phyloP scores from a whole-genome alignment of 1,140 invertebrate species.

The Neodiprion lecontei region DNA sequence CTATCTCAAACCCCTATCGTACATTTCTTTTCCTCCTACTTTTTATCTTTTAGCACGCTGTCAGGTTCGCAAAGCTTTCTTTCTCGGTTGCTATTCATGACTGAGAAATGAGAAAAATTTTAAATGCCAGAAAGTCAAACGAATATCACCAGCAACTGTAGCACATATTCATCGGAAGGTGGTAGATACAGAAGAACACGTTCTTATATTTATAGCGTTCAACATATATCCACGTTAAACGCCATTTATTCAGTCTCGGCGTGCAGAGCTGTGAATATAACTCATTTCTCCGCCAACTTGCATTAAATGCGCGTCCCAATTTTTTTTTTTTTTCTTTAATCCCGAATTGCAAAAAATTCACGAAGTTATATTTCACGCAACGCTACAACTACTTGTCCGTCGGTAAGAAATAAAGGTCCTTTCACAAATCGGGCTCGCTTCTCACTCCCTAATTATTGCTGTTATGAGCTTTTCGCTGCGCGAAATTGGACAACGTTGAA shows the following conservation, averaged over 20 bases:
- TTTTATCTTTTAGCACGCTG: neutral
- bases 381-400: neutral
- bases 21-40: neutral
- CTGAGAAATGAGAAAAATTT: constrained; percentile 1
- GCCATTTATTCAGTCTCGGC: neutral
- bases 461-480: neutral
- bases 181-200: neutral
- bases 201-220: neutral
- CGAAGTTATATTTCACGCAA: neutral
- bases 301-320: neutral
- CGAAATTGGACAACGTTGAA: neutral
- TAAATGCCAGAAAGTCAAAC: neutral
- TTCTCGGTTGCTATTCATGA: neutral
- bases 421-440: neutral
- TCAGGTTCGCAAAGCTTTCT: too few species aligned
- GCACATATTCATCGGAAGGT: neutral
- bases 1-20: constrained; percentile 18
- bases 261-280: neutral
- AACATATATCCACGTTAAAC: neutral
- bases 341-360: neutral
- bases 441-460: neutral
- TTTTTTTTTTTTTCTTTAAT: too few species aligned
- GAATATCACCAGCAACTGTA: neutral
- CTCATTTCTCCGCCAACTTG: neutral
- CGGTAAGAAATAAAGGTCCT: neutral